These are phyloP conservation scores for Stenichneumon culpator DNA, from an alignment of 2,888 invertebrate species.

Conservation along the genomic window DNA sequence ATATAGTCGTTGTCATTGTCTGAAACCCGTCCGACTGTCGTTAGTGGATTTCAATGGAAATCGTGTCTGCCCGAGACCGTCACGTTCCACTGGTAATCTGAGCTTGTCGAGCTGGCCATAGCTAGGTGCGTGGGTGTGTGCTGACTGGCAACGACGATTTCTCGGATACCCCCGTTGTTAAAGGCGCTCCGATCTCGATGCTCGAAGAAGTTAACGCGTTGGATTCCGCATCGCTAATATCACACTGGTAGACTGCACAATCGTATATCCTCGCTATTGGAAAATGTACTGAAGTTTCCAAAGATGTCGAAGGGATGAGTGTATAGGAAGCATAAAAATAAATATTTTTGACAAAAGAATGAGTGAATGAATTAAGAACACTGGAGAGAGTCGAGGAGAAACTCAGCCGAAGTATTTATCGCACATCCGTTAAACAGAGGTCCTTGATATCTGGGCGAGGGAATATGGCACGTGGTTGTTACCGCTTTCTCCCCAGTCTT, in stretches of 20 bases:
- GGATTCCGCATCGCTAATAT: constrained; percentile 38
- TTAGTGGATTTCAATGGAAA: constrained; percentile 75
- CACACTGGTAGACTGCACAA: neutral
- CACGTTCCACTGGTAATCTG: constrained; percentile 62
- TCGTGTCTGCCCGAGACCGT: constrained; percentile 58
- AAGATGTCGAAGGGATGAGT: constrained; percentile 9
- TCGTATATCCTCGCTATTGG: constrained; percentile 4
- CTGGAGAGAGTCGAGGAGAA: constrained; percentile 21
- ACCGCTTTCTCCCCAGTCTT: constrained; percentile 10
- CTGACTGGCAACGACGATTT: constrained; percentile 50
- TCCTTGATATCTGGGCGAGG: constrained; percentile 33
- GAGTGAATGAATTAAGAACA: constrained; percentile 21
- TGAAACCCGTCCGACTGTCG: constrained; percentile 74
- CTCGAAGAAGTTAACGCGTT: constrained; percentile 45
- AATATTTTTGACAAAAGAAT: neutral
- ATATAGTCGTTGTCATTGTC: constrained; percentile 60
- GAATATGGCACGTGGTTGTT: neutral
- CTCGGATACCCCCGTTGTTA: constrained; percentile 45
- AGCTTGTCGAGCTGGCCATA: constrained; percentile 39
- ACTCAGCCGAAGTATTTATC: neutral
- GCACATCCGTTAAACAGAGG: constrained; percentile 21
- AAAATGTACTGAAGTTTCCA: constrained; percentile 11
- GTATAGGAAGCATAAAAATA: neutral
- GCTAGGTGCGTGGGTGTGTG: constrained; percentile 59
- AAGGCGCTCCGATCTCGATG: constrained; percentile 53